These are phyloP conservation scores for Drosophila repletoides DNA, from an alignment of 1,140 invertebrate species.

Conservation along the genomic window DNA sequence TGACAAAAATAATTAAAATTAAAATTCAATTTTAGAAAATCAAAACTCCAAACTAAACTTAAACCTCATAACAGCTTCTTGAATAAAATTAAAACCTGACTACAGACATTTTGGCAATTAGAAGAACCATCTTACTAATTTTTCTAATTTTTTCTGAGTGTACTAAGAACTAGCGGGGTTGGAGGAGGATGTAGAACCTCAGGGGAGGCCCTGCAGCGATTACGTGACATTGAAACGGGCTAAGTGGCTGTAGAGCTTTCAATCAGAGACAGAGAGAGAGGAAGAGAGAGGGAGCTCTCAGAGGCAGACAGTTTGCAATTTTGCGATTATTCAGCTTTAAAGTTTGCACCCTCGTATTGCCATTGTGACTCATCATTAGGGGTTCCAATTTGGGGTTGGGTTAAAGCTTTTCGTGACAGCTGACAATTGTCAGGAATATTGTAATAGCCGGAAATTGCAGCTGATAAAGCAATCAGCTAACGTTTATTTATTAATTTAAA, in stretches of 20 bases:
- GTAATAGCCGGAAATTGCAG: conserved; percentile 42
- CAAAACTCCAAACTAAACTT: no score
- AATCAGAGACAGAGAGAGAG: conserved; percentile 44
- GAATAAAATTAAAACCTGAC: no score
- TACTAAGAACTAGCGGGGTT: no score
- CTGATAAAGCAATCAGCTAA: conserved; percentile 36
- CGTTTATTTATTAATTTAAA: conserved; percentile 33
- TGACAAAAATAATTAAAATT: no score
- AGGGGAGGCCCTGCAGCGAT: conserved; percentile 58
- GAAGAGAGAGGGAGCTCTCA: background rate
- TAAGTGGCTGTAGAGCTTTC: conserved; percentile 57
- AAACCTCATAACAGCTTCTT: no score
- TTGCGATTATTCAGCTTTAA: conserved; percentile 37
- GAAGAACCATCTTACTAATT: no score
- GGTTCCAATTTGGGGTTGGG: background rate
- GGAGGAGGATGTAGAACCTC: background rate
- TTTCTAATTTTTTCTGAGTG: no score
- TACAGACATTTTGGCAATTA: no score
- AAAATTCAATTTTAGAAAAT: no score
- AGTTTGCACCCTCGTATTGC: background rate
- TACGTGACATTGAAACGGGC: conserved; percentile 75
- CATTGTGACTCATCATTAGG: conserved; percentile 20
- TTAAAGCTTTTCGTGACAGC: conserved; percentile 57
- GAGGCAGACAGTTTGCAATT: conserved; percentile 16
- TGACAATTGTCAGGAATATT: conserved; percentile 51